Base-by-base conservation (phyloP, 1,140 invertebrate species). In the Panulirus ornatus region DNA sequence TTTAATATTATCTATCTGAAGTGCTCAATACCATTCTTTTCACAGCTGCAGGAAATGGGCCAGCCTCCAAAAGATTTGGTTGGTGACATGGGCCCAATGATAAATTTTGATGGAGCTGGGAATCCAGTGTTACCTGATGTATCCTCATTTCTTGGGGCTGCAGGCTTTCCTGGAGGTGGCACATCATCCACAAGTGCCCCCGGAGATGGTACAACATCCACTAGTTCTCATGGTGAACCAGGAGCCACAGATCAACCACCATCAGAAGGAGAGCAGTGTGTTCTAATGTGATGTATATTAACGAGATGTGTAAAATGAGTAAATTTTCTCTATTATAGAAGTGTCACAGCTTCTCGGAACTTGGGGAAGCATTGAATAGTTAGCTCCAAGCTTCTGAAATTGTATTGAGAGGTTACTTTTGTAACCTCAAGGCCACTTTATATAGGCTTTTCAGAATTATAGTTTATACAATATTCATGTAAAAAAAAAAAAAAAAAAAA, bases 51-150 rank as follows among this genome's bases (percentile, higher is more conserved):
- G 66, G 87, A 88, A 44, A 44, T 88, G 78, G 87, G 87, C 73
- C 87, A 88, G 66, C 87, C 87, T 9, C 87, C 87, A 47, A 82
- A 88, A 44, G 87, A 88, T 1, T 42, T 88, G 78, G 87, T 88
- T 16, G 87, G 87, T n/a, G 87, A 88, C 54, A 40, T 88, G 78
- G 87, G 87, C 34, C 87, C 78, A 6, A 73, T 88, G n/a, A 79
- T 88, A 9, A 82, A 81, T 30, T 88, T 88, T 73, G 78, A 83
- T 40, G 58, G 38, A 9, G 40, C 78, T 40, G 87, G 87, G 14
- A 88, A 88, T 30, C 76, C 87, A 6, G 30, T 88, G 22, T 27
- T 88, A 40, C 87, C 87, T 16, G 87, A 88, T 42, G n/a, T 88
- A 63, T 79, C 87, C 27, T 27, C 87, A 19, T 44, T 88, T 19